These are phyloP conservation scores for Colinus virginianus DNA, from an alignment of 2,113 vertebrate genomes.

Conservation along the genomic window DNA sequence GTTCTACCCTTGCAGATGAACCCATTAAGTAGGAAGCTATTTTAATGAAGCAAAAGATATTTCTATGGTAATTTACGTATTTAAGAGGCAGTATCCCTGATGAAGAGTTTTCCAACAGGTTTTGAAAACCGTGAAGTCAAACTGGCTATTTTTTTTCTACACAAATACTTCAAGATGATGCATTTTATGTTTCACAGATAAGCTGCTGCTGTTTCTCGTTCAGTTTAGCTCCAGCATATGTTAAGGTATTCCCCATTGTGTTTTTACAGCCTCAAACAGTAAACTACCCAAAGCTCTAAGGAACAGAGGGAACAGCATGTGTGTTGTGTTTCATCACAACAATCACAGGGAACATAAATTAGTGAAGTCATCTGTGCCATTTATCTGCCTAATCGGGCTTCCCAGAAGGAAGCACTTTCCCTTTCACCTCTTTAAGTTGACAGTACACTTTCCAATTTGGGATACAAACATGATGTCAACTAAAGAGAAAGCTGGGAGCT, in stretches of 20 bases:
- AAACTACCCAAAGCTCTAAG: slow-evolving; percentile 75
- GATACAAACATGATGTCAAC: neutral
- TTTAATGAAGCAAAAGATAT: neutral
- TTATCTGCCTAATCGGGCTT: slow-evolving; percentile 65
- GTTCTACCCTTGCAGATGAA: neutral
- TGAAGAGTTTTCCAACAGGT: neutral
- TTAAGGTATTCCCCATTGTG: slow-evolving; percentile 73
- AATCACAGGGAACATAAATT: slow-evolving; percentile 72
- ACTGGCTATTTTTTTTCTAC: slow-evolving; percentile 35
- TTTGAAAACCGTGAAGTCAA: slow-evolving; percentile 11
- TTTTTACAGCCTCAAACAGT: slow-evolving; percentile 71
- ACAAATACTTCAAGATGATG: slow-evolving; percentile 65
- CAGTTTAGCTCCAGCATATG: slow-evolving; percentile 68
- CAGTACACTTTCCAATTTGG: neutral
- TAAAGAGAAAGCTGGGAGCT: neutral
- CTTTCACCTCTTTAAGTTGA: neutral
- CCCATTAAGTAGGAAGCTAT: neutral
- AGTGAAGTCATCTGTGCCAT: slow-evolving; percentile 66
- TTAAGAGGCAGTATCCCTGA: neutral
- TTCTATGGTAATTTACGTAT: neutral
- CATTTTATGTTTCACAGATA: slow-evolving; percentile 62
- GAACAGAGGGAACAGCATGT: slow-evolving; percentile 67
- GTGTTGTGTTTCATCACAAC: slow-evolving; percentile 66
- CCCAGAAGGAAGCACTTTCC: slow-evolving; percentile 17
- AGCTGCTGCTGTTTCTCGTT: slow-evolving; percentile 66